Conservation (phyloP, 1,140 invertebrate species). For the Micrasema minimum region DNA sequence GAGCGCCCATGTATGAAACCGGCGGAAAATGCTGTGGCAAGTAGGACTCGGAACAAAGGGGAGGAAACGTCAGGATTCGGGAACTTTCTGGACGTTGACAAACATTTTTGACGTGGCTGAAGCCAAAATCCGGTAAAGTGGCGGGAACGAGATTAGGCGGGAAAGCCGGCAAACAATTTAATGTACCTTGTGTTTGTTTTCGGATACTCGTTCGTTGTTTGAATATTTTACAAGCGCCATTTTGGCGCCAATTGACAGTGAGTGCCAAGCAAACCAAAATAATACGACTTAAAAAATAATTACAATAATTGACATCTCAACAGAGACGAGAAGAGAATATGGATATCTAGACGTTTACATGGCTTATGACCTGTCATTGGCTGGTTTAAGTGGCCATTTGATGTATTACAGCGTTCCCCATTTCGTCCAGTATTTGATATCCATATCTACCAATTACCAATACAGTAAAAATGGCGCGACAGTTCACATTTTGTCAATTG, state of each 20-base stretch:
- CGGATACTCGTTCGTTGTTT: background rate
- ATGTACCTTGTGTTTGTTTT: constrained; percentile 20
- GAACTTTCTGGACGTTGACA: constrained; percentile 30
- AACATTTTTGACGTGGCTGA: constrained; percentile 28
- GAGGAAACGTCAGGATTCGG: constrained; percentile 21
- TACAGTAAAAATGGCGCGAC: too few relatives aligned
- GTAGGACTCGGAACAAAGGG: constrained; percentile 12
- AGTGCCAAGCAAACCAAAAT: too few relatives aligned
- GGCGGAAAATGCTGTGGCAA: constrained; percentile 10
- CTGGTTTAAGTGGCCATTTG: too few relatives aligned
- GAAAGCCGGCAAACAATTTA: constrained; percentile 13
- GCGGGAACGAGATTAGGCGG: constrained; percentile 8
- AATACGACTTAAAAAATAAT: too few relatives aligned
- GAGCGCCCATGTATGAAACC: constrained; percentile 27
- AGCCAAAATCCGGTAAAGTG: constrained; percentile 22
- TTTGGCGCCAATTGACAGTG: background rate
- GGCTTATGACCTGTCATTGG: too few relatives aligned
- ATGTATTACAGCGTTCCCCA: too few relatives aligned
- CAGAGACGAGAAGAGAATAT: too few relatives aligned
- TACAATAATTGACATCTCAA: too few relatives aligned
- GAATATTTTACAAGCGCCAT: background rate
- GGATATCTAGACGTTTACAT: too few relatives aligned
- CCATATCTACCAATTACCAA: too few relatives aligned
- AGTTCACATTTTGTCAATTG: too few relatives aligned
- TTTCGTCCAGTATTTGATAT: too few relatives aligned